Conservation (phyloP, 2,888 invertebrate genomes). For the Lomographa bimaculata region DNA sequence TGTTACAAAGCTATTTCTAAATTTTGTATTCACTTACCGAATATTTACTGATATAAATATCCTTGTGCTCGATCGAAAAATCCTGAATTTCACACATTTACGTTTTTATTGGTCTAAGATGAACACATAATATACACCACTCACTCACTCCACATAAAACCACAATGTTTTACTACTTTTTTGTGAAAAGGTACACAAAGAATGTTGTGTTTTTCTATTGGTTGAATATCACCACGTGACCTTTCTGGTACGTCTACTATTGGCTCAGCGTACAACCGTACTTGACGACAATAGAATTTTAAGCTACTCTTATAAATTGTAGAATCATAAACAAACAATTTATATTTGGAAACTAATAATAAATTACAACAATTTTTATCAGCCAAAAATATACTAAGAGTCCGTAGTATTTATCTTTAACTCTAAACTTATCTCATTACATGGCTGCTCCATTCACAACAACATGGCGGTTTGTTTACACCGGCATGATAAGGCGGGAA, state of each 20-base stretch:
- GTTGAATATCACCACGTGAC: slow-evolving; percentile 79
- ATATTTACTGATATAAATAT: slow-evolving; percentile 86
- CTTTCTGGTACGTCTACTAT: slow-evolving; percentile 52
- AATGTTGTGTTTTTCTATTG: slow-evolving; percentile 79
- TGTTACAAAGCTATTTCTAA: slow-evolving; percentile 27
- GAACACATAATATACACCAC: slow-evolving; percentile 65
- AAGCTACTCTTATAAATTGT: slow-evolving; percentile 25
- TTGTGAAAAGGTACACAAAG: slow-evolving; percentile 82
- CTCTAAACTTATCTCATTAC: slow-evolving; percentile 48
- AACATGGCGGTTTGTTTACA: slow-evolving; percentile 84
- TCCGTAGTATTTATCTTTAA: no score
- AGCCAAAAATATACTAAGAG: no score
- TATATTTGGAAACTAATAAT: no score
- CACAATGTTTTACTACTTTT: slow-evolving; percentile 80
- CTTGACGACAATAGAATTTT: slow-evolving; percentile 57
- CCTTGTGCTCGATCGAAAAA: slow-evolving; percentile 86
- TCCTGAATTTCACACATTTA: slow-evolving; percentile 88
- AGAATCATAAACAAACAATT: no score
- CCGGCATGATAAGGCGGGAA: slow-evolving; percentile 82
- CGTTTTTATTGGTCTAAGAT: slow-evolving; percentile 76
- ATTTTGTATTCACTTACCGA: slow-evolving; percentile 82
- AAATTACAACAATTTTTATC: no score
- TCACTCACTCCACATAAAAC: slow-evolving; percentile 80
- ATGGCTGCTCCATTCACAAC: slow-evolving; percentile 60
- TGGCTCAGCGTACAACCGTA: slow-evolving; percentile 53